These are phyloP conservation scores for Trichomycterus rosablanca DNA, from an alignment of 2,113 vertebrate genomes.

Conservation along the genomic window DNA sequence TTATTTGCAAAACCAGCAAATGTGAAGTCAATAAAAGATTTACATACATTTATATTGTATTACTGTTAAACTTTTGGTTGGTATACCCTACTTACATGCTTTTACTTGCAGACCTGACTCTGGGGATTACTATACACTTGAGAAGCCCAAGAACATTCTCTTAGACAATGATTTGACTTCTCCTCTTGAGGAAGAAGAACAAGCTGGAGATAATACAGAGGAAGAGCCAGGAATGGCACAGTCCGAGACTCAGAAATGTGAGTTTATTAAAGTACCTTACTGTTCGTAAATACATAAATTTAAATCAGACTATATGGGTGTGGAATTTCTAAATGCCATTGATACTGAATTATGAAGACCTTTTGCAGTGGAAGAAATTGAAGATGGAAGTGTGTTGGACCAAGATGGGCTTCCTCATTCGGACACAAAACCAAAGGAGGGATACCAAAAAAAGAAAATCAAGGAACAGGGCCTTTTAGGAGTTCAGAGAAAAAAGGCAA, in stretches of 20 bases:
- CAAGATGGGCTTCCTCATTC: constrained; percentile 51
- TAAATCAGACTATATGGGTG: constrained; percentile 15
- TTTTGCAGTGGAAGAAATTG: constrained; percentile 52
- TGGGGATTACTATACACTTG: constrained; percentile 54
- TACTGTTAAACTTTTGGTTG: constrained; percentile 2
- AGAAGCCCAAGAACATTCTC: constrained; percentile 43
- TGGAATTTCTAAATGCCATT: background rate
- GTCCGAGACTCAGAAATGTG: constrained; percentile 52
- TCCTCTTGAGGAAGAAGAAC: constrained; percentile 36
- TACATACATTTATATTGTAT: too few species aligned
- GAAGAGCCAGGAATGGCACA: constrained; percentile 52
- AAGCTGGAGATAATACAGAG: constrained; percentile 46
- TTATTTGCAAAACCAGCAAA: too few species aligned
- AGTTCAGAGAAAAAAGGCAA: constrained; percentile 28
- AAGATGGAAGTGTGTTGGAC: constrained; percentile 51
- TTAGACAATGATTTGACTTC: constrained; percentile 32
- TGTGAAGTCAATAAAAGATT: too few species aligned
- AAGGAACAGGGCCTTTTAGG: constrained; percentile 21
- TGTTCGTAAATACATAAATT: too few species aligned
- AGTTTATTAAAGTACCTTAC: constrained; percentile 34
- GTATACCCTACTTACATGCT: background rate
- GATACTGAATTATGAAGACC: background rate
- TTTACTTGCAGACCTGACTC: constrained; percentile 50
- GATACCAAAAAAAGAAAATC: constrained; percentile 49
- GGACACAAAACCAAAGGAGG: constrained; percentile 62